Conservation (phyloP, 2,888 invertebrate species). For the Apamea monoglypha region DNA sequence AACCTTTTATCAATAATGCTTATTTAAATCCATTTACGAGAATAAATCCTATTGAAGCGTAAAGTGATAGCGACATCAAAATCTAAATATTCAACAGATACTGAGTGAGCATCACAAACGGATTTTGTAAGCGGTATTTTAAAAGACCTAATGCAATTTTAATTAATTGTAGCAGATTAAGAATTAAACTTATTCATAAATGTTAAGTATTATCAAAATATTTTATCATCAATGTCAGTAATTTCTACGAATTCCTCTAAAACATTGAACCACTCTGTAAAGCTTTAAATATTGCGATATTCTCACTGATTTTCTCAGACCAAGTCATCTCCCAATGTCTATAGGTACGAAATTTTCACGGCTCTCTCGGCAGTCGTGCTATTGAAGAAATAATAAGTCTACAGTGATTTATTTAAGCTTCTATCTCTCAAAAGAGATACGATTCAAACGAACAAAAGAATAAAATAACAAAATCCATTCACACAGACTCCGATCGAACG, state of each 20-base stretch:
- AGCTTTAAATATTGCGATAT: neutral
- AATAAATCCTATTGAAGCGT: slow-evolving; percentile 28
- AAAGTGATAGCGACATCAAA: slow-evolving; percentile 7
- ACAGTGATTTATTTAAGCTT: slow-evolving; percentile 41
- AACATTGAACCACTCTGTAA: neutral
- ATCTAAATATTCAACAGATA: slow-evolving; percentile 29
- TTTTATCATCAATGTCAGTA: neutral
- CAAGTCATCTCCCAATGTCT: neutral
- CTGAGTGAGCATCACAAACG: slow-evolving; percentile 14
- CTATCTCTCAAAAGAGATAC: slow-evolving; percentile 29
- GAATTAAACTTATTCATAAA: neutral
- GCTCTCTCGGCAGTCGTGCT: neutral
- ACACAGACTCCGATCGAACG: slow-evolving; percentile 47
- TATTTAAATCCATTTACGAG: slow-evolving; percentile 22
- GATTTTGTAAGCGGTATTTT: slow-evolving; percentile 26
- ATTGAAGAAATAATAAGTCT: slow-evolving; percentile 14
- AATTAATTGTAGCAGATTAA: neutral
- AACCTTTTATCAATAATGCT: slow-evolving; percentile 38
- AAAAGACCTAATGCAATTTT: neutral
- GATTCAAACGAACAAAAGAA: slow-evolving; percentile 49
- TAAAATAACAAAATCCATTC: slow-evolving; percentile 59
- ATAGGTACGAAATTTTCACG: neutral
- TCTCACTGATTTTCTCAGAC: slow-evolving; percentile 10
- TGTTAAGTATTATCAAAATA: neutral
- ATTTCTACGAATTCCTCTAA: neutral